phyloP scores from a whole-genome alignment of 2,797 vertebrate genomes.

The Salmo trutta region DNA sequence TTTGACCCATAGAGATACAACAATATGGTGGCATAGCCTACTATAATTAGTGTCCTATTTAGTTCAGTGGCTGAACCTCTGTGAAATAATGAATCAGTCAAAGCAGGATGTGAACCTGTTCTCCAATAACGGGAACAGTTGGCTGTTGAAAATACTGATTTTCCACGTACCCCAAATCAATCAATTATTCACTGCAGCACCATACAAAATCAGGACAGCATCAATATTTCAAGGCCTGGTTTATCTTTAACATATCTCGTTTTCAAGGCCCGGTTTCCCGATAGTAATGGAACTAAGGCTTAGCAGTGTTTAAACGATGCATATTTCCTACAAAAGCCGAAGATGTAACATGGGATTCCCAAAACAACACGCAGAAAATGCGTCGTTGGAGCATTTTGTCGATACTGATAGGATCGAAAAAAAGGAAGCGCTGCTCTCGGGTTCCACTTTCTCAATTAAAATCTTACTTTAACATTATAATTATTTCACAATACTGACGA shows the following conservation, averaged over 20 bases:
- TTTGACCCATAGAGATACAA: background rate
- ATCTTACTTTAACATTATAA: too few relatives aligned
- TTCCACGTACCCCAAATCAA: background rate
- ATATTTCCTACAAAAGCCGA: too few relatives aligned
- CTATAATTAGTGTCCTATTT: background rate
- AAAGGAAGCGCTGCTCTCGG: too few relatives aligned
- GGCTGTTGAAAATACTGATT: background rate
- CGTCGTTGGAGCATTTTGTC: too few relatives aligned
- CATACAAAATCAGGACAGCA: background rate
- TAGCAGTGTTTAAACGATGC: too few relatives aligned
- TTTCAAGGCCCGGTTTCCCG: too few relatives aligned
- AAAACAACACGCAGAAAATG: too few relatives aligned
- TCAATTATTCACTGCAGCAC: background rate
- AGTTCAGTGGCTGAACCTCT: background rate
- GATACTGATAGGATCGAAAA: too few relatives aligned
- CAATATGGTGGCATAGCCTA: background rate
- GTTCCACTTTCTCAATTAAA: too few relatives aligned
- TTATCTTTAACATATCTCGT: background rate
- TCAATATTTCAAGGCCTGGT: slow-evolving; percentile 4
- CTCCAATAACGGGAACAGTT: background rate
- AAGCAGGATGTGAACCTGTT: background rate
- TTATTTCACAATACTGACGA: too few relatives aligned
- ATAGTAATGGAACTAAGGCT: too few relatives aligned
- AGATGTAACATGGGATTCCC: too few relatives aligned
- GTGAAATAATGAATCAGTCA: background rate